These are phyloP conservation scores for Ranitomeya imitator DNA, from an alignment of 2,113 vertebrate genomes.

Conservation along the genomic window DNA sequence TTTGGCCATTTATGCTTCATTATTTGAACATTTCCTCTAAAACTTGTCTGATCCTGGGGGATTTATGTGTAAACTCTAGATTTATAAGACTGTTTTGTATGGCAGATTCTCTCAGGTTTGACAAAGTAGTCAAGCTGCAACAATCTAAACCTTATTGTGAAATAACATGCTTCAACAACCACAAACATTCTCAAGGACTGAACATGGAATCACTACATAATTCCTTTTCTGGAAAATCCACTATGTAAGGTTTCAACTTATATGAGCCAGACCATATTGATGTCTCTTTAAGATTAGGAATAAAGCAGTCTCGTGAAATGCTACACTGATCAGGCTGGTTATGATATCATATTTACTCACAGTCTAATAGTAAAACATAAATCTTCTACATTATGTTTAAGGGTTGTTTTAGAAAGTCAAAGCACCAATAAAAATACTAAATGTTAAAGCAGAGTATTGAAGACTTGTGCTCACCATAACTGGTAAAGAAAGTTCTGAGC, in stretches of 20 bases:
- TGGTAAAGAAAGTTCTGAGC: neutral
- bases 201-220: constrained; percentile 15
- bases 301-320: neutral
- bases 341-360: constrained; percentile 29
- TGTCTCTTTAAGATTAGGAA: neutral
- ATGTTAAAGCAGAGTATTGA: neutral
- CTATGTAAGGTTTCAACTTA: neutral
- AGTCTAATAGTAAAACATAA: neutral
- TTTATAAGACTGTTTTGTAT: neutral
- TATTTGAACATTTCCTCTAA: constrained; percentile 7
- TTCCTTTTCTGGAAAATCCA: neutral
- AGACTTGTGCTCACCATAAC: neutral
- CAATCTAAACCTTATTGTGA: constrained; percentile 7
- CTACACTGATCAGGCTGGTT: constrained; percentile 30
- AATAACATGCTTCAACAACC: constrained; percentile 25
- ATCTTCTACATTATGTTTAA: constrained; percentile 2
- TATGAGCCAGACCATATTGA: constrained; percentile 10
- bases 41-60: neutral
- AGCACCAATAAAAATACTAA: constrained; percentile 14
- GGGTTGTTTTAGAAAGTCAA: neutral
- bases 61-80: constrained; percentile 15
- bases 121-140: constrained; percentile 5
- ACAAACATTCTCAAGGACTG: neutral
- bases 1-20: neutral
- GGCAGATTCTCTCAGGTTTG: neutral